Evolutionary conservation across 2,113 vertebrate species (phyloP).

Genomic region (Zosterops borbonicus): DNA sequence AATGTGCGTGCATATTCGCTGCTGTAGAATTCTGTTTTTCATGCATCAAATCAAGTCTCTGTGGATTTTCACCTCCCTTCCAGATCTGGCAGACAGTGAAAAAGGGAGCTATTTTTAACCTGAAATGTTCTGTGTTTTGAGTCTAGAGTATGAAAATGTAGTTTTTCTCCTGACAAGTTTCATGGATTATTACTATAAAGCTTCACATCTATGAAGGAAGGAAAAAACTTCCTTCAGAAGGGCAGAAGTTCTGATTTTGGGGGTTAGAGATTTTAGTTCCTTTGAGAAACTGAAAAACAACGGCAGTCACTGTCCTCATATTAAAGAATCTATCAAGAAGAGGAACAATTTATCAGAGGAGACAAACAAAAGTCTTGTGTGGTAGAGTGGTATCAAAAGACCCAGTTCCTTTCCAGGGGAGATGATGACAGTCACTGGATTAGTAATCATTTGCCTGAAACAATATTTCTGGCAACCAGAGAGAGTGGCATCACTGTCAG

Average conservation of each 20-base stretch:
- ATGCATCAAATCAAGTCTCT: not conserved
- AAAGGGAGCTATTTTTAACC: constrained; percentile 55
- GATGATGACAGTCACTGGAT: not conserved
- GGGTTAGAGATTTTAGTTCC: not conserved
- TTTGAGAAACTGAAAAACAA: not conserved
- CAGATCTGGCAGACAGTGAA: constrained; percentile 54
- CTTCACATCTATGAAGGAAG: not conserved
- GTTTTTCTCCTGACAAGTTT: constrained; percentile 10
- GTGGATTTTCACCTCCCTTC: constrained; percentile 47
- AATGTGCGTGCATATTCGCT: not conserved
- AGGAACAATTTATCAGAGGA: not conserved
- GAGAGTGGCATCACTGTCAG: not conserved
- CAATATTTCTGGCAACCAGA: not conserved
- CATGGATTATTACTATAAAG: not conserved
- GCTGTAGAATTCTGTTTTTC: constrained; percentile 38
- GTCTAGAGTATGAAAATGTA: constrained; percentile 3
- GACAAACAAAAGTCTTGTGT: not conserved
- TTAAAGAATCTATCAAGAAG: not conserved
- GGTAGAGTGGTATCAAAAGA: not conserved
- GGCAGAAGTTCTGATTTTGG: not conserved
- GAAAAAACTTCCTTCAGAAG: not conserved
- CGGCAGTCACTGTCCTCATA: not conserved
- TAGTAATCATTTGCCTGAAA: not conserved
- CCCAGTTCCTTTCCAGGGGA: not conserved
- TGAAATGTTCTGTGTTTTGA: constrained; percentile 40